A percentile compares a stretch with the other conserved stretches of the same genome.
phyloP scores from a whole-genome alignment of 2,797 vertebrate genomes.

The Cossypha dichroa region DNA sequence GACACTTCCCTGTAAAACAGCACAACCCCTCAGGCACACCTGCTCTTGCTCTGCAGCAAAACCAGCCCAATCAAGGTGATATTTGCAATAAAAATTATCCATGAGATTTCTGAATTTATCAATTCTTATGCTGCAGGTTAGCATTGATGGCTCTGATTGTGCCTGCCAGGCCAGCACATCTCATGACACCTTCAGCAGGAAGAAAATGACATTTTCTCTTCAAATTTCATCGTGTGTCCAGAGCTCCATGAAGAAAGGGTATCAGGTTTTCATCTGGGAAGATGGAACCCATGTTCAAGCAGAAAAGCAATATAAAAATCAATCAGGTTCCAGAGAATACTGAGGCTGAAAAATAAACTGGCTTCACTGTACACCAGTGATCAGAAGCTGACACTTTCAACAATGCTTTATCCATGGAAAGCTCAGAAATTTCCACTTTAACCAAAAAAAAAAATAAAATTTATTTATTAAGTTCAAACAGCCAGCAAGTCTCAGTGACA shows the following conservation, averaged over 20 bases:
- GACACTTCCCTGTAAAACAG: neutral
- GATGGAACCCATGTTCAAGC: neutral
- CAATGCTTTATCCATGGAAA: neutral
- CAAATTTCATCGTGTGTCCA: neutral
- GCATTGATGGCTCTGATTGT: neutral
- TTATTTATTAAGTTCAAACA: neutral
- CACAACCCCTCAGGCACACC: neutral
- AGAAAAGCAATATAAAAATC: neutral
- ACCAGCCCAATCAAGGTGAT: neutral
- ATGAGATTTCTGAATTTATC: neutral
- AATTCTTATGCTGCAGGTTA: fast-evolving
- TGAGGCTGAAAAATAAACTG: neutral
- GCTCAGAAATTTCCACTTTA: neutral
- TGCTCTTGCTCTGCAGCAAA: neutral
- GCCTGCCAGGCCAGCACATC: neutral
- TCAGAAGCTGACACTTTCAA: neutral
- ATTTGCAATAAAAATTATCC: neutral
- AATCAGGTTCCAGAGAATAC: neutral
- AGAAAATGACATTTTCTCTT: conserved; percentile 9
- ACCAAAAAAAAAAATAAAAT: neutral
- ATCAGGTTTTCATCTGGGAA: neutral
- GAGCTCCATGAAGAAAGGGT: neutral
- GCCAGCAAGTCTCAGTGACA: neutral
- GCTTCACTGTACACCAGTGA: neutral
- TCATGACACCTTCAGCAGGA: neutral